Evolutionary conservation across 2,113 vertebrate genomes (phyloP), one percentile per base, ranked within the genome.

Genomic region (Chaenogobius annularis): DNA sequence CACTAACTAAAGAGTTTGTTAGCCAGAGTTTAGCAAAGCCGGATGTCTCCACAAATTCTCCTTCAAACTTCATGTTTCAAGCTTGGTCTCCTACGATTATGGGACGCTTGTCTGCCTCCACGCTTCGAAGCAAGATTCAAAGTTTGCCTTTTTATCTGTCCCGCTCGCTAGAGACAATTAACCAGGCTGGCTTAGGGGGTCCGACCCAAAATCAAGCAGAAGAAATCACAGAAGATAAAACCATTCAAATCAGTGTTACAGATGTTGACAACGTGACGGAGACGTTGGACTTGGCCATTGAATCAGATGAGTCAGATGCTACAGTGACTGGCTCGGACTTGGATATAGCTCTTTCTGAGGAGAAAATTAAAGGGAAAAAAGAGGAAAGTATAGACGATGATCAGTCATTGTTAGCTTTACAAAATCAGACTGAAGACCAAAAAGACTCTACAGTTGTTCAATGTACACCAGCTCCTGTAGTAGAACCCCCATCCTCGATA

Each of bases 61-160:
- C 85, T 15, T 67, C 78, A 26, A 80, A 63, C 37, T 92, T 92
- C 61, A 73, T 90, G 47, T 22, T 88, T 47, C 67, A 78, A 69
- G 58, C 77, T 1, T 86, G 81, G 6, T 83, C 86, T 7, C 79
- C 92, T 0, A 87, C 84, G 7, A 55, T 93, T 40, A 80, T 90
- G 81, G 91, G 88, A 23, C 86, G 75, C 46, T 82, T 95, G 52
- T 94, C 94, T 62, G 91, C 91, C 0, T 92, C 93, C 10, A 93
- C 92, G 1, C 85, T 93, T 0, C 87, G 90, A 13, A 86, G 81
- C 7, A 94, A 93, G 79, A 94, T 94, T 75, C 93, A 93, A 66
- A 89, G 78, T 54, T 70, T 94, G 54, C 92, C 93, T 11, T 80
- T 90, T 20, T 93, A 91, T 75, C 70, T 94, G 56, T 93, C 93